Conservation (phyloP, 2,797 vertebrate genomes). For the Capromys pilorides region DNA sequence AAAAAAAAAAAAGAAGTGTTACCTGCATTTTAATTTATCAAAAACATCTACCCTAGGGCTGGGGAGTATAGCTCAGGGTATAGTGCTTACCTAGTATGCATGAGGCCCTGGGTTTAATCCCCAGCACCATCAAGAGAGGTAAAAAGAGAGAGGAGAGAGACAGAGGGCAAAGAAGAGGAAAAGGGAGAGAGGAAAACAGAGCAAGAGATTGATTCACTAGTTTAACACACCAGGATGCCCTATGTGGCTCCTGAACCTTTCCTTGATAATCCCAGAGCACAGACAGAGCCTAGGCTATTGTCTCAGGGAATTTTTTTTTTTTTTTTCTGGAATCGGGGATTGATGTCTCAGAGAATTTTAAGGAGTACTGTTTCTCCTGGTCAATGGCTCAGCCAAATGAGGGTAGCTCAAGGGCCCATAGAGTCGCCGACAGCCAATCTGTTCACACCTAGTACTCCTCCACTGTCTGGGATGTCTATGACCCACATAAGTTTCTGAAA, state of each 20-base stretch:
- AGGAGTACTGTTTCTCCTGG: background rate
- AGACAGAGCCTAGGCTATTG: background rate
- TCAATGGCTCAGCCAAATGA: background rate
- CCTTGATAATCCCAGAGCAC: background rate
- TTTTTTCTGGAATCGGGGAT: too few relatives aligned
- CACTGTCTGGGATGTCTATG: background rate
- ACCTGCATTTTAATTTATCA: background rate
- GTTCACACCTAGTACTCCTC: background rate
- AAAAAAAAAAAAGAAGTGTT: background rate
- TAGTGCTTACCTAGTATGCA: background rate
- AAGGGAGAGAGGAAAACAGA: background rate
- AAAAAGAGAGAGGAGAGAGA: too few relatives aligned
- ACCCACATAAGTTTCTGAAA: background rate
- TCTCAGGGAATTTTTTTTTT: too few relatives aligned
- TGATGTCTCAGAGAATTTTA: background rate
- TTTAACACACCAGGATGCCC: background rate
- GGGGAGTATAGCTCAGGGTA: background rate
- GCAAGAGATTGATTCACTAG: background rate
- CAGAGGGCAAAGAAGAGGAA: too few relatives aligned
- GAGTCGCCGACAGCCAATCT: background rate
- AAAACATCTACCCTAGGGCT: background rate
- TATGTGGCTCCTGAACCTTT: background rate
- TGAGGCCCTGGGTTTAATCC: background rate
- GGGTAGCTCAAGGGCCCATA: background rate
- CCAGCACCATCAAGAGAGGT: fast-evolving